These are phyloP conservation scores for Chorisops tibialis DNA, from an alignment of 2,888 invertebrate genomes.

Conservation along the genomic window DNA sequence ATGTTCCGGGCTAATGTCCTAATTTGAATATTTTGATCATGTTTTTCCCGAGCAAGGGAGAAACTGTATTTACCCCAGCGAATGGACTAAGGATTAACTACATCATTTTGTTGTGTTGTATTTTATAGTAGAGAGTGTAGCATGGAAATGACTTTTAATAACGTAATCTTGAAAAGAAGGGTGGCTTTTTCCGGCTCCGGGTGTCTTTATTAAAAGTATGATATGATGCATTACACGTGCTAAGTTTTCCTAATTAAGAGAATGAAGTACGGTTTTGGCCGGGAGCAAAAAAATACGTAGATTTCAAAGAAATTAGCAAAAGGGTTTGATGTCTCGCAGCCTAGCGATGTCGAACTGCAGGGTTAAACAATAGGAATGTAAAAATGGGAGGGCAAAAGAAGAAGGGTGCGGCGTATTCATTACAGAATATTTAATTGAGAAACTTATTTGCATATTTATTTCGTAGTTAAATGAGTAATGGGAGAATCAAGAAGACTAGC, in stretches of 20 bases:
- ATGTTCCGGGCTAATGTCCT: conserved; percentile 22
- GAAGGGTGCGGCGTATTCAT: no score
- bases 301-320: no score
- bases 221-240: neutral
- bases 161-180: neutral
- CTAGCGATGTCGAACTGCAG: no score
- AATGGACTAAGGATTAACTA: neutral
- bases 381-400: no score
- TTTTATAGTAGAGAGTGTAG: neutral
- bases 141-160: neutral
- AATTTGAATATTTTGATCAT: conserved; percentile 25
- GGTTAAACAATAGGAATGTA: no score
- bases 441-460: no score
- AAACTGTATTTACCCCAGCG: neutral
- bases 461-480: no score
- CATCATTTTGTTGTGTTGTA: neutral
- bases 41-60: neutral
- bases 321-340: no score
- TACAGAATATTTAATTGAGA: no score
- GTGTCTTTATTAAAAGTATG: conserved; percentile 20
- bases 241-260: conserved; percentile 7
- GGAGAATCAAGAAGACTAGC: no score
- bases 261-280: neutral
- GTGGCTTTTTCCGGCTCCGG: neutral
- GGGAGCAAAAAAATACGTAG: no score